phyloP scores from a whole-genome alignment of 2,797 vertebrate genomes.

The Lagocephalus sceleratus region DNA sequence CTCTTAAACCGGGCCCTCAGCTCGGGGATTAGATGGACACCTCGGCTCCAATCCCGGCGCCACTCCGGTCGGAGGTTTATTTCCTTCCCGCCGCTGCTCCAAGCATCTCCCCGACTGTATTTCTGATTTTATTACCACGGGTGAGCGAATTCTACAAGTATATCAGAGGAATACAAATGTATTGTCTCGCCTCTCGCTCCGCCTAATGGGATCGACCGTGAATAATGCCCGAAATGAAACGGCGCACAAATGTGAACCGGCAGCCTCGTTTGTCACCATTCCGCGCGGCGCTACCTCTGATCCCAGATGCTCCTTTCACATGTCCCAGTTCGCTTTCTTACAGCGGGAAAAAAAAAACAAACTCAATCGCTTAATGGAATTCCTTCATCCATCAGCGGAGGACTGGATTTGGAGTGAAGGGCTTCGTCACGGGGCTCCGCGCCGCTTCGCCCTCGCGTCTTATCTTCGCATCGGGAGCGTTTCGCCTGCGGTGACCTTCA shows the following conservation, averaged over 20 bases:
- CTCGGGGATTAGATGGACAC: slow-evolving; percentile 45
- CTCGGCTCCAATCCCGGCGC: slow-evolving; percentile 24
- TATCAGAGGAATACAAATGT: slow-evolving; percentile 43
- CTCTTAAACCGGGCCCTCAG: slow-evolving; percentile 16
- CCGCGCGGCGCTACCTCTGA: background rate
- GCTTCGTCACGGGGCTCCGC: too few species aligned
- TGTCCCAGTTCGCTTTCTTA: background rate
- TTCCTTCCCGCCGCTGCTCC: slow-evolving; percentile 20
- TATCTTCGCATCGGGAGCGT: background rate
- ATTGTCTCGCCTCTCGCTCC: slow-evolving; percentile 19
- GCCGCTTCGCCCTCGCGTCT: background rate
- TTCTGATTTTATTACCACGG: slow-evolving; percentile 49
- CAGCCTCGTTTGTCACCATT: slow-evolving; percentile 4
- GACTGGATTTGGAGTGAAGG: too few species aligned
- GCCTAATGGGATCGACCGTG: slow-evolving; percentile 11
- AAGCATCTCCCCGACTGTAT: slow-evolving; percentile 48
- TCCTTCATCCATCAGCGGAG: background rate
- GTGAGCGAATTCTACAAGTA: slow-evolving; percentile 37
- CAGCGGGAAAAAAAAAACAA: slow-evolving; percentile 5
- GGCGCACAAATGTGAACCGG: slow-evolving; percentile 1
- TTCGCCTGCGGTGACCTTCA: too few species aligned
- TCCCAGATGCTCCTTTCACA: background rate
- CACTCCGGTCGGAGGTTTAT: slow-evolving; percentile 24
- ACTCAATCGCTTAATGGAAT: background rate
- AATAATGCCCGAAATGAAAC: slow-evolving; percentile 18